Conservation (phyloP, 2,797 vertebrate genomes). For the Sitta carolinensis region DNA sequence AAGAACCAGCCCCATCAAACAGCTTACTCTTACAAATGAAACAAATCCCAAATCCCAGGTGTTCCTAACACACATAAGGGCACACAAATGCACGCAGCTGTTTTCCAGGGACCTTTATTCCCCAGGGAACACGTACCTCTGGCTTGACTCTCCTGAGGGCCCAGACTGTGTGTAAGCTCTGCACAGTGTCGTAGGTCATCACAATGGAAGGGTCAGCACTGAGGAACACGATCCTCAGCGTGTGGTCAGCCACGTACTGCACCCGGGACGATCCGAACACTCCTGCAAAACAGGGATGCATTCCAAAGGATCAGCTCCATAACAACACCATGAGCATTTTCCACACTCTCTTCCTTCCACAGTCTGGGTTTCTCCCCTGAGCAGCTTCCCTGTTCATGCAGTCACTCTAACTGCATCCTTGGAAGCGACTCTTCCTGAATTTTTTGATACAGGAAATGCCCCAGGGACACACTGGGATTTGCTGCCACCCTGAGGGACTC, state of each 20-base stretch:
- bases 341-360: neutral
- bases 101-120: neutral
- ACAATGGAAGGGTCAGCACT: constrained; percentile 87
- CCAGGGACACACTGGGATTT: neutral
- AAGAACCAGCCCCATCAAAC: neutral
- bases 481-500: neutral
- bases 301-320: neutral
- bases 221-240: constrained; percentile 90
- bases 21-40: neutral
- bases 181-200: constrained; percentile 90
- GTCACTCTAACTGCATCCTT: neutral
- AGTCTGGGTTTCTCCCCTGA: neutral
- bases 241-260: constrained; percentile 89
- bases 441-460: neutral
- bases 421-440: neutral
- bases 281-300: constrained; percentile 69
- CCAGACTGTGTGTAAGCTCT: constrained; percentile 91
- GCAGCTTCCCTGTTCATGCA: neutral
- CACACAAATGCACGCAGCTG: rapidly evolving
- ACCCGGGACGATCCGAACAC: constrained; percentile 83
- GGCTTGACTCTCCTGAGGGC: constrained; percentile 87
- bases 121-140: constrained; percentile 77
- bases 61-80: neutral
- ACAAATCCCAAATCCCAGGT: neutral
- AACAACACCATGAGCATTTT: rapidly evolving